These are phyloP conservation scores for Tenthredo amoena DNA, from an alignment of 2,888 invertebrate genomes.

Conservation along the genomic window DNA sequence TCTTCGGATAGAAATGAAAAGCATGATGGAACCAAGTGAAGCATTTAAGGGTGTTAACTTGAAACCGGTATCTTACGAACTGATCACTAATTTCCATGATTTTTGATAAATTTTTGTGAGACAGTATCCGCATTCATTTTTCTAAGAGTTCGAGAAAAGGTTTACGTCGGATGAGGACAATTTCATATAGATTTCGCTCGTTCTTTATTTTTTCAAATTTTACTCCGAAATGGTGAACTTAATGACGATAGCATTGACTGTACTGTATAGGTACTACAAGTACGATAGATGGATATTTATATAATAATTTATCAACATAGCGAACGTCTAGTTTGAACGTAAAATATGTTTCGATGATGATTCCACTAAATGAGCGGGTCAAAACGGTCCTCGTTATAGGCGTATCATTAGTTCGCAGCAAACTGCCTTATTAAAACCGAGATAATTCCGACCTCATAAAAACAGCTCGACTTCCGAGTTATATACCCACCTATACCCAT, in stretches of 20 bases:
- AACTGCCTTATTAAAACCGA: constrained; percentile 39
- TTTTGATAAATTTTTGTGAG: too few species aligned
- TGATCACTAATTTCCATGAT: too few species aligned
- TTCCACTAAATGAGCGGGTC: constrained; percentile 34
- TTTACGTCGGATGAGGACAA: too few species aligned
- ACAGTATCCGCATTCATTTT: too few species aligned
- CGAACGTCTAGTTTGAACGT: constrained; percentile 3
- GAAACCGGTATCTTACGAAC: background rate
- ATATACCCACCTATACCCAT: background rate
- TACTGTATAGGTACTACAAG: background rate
- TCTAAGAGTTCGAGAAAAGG: too few species aligned
- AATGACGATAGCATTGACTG: background rate
- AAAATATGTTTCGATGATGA: constrained; percentile 33
- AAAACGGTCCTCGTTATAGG: constrained; percentile 37
- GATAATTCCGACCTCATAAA: constrained; percentile 33
- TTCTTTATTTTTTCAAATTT: too few species aligned
- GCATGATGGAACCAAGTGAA: background rate
- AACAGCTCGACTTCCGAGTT: constrained; percentile 26
- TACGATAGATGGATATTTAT: background rate
- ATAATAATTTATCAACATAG: background rate
- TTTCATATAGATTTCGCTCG: too few species aligned
- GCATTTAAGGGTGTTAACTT: background rate
- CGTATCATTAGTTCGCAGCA: constrained; percentile 39
- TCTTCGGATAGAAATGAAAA: background rate
- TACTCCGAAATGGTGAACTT: background rate